These are phyloP conservation scores for Drosophila limbata DNA, from an alignment of 2,888 invertebrate genomes.

Conservation along the genomic window DNA sequence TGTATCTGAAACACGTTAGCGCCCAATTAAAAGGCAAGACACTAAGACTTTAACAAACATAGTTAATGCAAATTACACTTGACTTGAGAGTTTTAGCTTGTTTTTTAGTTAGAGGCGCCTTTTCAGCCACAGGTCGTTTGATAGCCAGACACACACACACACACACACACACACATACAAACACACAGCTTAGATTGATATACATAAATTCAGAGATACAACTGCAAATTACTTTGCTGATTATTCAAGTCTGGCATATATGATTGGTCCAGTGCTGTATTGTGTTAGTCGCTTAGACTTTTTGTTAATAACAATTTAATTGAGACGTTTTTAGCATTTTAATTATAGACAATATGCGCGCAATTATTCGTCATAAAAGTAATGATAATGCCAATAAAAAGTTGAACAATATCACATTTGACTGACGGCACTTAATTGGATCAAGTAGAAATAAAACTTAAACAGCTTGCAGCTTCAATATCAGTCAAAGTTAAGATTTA, in stretches of 20 bases:
- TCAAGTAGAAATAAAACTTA: constrained; percentile 24
- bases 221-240: constrained; percentile 19
- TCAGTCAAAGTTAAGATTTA: constrained; percentile 13
- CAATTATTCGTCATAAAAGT: constrained; percentile 79
- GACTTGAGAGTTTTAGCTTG: constrained; percentile 58
- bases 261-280: constrained; percentile 52
- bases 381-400: constrained; percentile 74
- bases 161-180: constrained; percentile 17
- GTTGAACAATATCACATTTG: constrained; percentile 47
- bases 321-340: constrained; percentile 78
- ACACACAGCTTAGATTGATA: constrained; percentile 16
- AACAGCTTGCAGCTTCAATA: constrained; percentile 12
- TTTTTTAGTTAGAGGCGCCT: constrained; percentile 41
- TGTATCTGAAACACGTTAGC: constrained; percentile 79
- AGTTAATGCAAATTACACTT: constrained; percentile 74
- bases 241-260: constrained; percentile 44
- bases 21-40: constrained; percentile 75
- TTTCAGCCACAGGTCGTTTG: constrained; percentile 34
- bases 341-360: constrained; percentile 77
- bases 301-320: constrained; percentile 78
- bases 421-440: constrained; percentile 62
- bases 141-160: constrained; percentile 26
- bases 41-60: constrained; percentile 65
- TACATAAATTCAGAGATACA: constrained; percentile 29
- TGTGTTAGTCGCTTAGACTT: constrained; percentile 61